Base-by-base conservation (phyloP, 2,113 vertebrate genomes). In the Ophiodon elongatus region DNA sequence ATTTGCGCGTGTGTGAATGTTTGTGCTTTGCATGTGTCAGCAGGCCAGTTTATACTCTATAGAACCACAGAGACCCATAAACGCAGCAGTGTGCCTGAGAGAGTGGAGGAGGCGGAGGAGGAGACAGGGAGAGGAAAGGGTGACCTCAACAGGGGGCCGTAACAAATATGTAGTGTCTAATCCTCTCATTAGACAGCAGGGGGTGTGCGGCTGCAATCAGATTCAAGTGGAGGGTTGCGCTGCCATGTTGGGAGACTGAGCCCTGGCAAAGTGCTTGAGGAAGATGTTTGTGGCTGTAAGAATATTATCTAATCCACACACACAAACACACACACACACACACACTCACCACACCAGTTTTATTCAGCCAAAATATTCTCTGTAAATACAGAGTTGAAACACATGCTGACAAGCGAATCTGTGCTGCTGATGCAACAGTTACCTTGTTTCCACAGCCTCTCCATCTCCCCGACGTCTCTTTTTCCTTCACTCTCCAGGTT, bases 141-240 rank as follows among this genome's bases (percentile, higher is more conserved):
- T 52, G 85, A 85, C 78, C 62, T 88, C 75, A 79, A 79, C 73
- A 79, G 84, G 84, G 88, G 85, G 81, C 76, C 68, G 76, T 69
- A 84, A 83, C 80, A 88, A 90, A 90, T 91, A 90, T 91, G 87
- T 89, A 41, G 79, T 84, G 79, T 87, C 81, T 88, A 82, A 86
- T 92, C 88, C 87, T 83, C 75, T 82, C 83, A 84, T 91, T 90
- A 92, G 81, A 88, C 91, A 80, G 93, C 87, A 84, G 89, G 86
- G 92, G 91, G 89, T 43, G 91, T 56, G 85, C 76, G 88, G 70
- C 52, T 80, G 89, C 66, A 89, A 91, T 87, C 64, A 87, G 81
- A 88, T 78, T 79, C 80, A 50, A 89, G 78, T 13, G 33, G 68
- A 66, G 74, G 64, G 57, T 29, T 80, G 69, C 45, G 15, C 59